Evolutionary conservation across 2,888 invertebrate species (phyloP), one percentile per base, ranked within the genome.

Genomic region (Ischnus inquisitorius): DNA sequence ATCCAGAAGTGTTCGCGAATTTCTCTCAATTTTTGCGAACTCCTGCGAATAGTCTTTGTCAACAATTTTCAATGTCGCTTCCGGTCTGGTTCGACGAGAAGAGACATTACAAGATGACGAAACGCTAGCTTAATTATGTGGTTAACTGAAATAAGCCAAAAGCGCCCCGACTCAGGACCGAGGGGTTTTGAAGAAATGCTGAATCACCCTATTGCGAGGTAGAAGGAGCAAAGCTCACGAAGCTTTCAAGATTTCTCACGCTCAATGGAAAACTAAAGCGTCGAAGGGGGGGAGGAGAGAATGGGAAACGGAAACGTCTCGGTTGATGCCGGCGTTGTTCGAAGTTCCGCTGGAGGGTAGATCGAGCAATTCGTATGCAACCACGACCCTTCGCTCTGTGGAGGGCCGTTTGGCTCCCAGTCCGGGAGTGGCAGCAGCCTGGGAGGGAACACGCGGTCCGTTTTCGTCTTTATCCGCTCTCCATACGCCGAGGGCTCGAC

Each of bases 281-380:
- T 62, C 62, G 34, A 46, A 74, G 25, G 62, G 54, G 25, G 62
- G 54, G 10, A 4, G 46, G n/a, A 39, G 57, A n/a, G 39, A 39
- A 65, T 43, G 46, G 39, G 43, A 28, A 74, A 12, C 16, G 16
- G 14, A 69, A 19, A 60, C 28, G 69, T 65, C 60, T 28, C 22
- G 71, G 60, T 28, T 72, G 72, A 62, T 57, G 41, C 67, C 75
- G 68, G 65, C 16, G 39, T 64, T 65, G 71, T 51, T 43, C 68
- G 65, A 71, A 75, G 71, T 19, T 77, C 65, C 41, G 69, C 41
- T 39, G 54, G 84, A 68, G 78, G 74, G 54, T 57, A 74, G 76
- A 83, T 86, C 69, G 79, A 39, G 81, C 79, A 84, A 86, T 86
- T 86, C 85, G 77, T 79, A 86, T 85, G 82, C 86, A 76, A 81